Percentiles rank a stretch among this genome's conserved stretches.
Evolutionary conservation across 53 echinoderm and acorn worm species (phyloP).

Genomic region (Henricia sp.): DNA sequence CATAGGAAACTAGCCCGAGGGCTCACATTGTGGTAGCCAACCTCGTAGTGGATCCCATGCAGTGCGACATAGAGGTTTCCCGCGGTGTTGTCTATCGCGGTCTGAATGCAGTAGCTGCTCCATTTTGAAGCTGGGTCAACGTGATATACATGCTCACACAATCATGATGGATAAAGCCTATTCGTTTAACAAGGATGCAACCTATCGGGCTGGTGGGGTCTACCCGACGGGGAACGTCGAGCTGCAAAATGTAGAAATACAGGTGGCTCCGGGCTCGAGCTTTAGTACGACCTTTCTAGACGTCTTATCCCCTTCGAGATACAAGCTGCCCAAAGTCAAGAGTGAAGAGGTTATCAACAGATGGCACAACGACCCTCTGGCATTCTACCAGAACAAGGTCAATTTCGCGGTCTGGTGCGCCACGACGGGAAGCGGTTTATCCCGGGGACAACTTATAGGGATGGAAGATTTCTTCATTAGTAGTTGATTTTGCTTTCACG

Average conservation of each 20-base stretch:
- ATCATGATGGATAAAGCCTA: slow-evolving; percentile 4
- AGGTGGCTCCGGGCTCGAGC: slow-evolving; percentile 10
- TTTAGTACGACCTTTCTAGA: slow-evolving; percentile 5
- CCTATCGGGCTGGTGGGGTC: slow-evolving; percentile 18
- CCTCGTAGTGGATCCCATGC: slow-evolving; percentile 33
- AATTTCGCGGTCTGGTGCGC: slow-evolving; percentile 69
- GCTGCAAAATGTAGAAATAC: slow-evolving; percentile 14
- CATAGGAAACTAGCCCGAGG: slow-evolving; percentile 3
- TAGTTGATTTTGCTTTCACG: slow-evolving; percentile 38
- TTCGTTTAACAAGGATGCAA: slow-evolving; percentile 2
- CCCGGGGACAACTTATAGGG: too few species aligned
- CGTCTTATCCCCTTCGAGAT: not conserved
- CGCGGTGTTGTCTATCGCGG: slow-evolving; percentile 14
- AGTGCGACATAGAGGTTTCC: slow-evolving; percentile 42
- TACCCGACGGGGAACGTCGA: slow-evolving; percentile 21
- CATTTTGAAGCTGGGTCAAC: slow-evolving; percentile 28
- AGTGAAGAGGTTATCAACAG: slow-evolving; percentile 24
- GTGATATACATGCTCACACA: slow-evolving; percentile 28
- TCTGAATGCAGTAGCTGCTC: slow-evolving; percentile 23
- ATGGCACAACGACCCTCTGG: slow-evolving; percentile 43
- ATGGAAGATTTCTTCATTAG: slow-evolving; percentile 31
- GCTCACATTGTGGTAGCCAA: slow-evolving; percentile 45
- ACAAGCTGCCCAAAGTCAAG: slow-evolving; percentile 14
- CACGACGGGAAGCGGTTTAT: slow-evolving; percentile 47
- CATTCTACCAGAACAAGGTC: slow-evolving; percentile 58